Percentiles rank a stretch among this genome's conserved stretches.
phyloP scores from a whole-genome alignment of 2,888 invertebrate species.

The Dyspetes luteomarginatus region DNA sequence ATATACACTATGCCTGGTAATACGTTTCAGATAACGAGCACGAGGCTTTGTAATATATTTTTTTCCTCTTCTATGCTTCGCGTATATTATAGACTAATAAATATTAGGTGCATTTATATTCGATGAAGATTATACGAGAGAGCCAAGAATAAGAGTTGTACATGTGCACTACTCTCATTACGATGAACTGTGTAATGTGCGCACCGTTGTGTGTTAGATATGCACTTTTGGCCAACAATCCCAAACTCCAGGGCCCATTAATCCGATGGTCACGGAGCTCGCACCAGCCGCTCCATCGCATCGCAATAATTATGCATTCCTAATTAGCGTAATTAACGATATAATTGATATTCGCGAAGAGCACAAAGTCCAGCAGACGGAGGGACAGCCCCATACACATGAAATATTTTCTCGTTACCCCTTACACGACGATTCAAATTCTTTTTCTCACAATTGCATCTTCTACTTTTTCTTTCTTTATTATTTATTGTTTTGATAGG shows the following conservation, averaged over 20 bases:
- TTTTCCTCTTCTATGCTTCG: constrained; percentile 23
- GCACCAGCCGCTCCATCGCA: constrained; percentile 56
- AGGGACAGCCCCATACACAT: background rate
- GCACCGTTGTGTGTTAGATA: background rate
- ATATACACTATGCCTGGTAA: constrained; percentile 23
- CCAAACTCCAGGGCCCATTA: constrained; percentile 64
- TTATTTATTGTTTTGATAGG: background rate
- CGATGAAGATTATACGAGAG: constrained; percentile 52
- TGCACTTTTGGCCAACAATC: constrained; percentile 48
- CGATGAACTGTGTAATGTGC: constrained; percentile 16
- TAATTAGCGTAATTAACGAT: constrained; percentile 74
- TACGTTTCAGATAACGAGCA: constrained; percentile 62
- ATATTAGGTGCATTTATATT: constrained; percentile 61
- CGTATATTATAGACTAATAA: constrained; percentile 50
- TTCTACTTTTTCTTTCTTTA: background rate
- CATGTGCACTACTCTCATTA: constrained; percentile 7
- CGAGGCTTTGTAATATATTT: constrained; percentile 10
- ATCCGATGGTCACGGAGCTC: constrained; percentile 51
- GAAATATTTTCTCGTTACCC: constrained; percentile 18
- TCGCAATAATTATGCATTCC: constrained; percentile 70
- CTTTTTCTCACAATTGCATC: background rate
- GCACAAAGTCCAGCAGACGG: background rate
- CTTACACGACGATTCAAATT: background rate
- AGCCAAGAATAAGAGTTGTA: background rate
- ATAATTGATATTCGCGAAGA: constrained; percentile 67